A percentile compares a stretch with the other conserved stretches of the same genome.
phyloP scores from a whole-genome alignment of 2,797 vertebrate species.

The Sebastes taczanowskii region DNA sequence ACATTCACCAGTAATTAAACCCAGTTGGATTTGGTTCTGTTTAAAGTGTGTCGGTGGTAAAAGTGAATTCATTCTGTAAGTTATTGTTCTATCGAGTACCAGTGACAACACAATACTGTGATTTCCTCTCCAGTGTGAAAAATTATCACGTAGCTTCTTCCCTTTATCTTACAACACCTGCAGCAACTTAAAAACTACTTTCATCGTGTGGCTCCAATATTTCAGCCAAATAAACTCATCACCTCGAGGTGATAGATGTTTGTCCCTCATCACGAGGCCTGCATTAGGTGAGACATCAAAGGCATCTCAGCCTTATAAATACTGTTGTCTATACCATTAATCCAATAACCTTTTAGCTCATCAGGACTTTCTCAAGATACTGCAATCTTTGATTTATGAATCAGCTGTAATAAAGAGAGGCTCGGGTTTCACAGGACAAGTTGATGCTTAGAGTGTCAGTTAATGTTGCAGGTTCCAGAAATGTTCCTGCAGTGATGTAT shows the following conservation, averaged over 20 bases:
- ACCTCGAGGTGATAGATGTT: conserved; percentile 18
- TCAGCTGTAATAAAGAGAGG: conserved; percentile 28
- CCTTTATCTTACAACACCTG: conserved; percentile 26
- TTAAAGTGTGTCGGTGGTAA: not conserved
- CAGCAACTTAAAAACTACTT: conserved; percentile 18
- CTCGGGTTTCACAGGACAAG: conserved; percentile 42
- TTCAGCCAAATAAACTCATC: conserved; percentile 33
- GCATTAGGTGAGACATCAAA: conserved; percentile 42
- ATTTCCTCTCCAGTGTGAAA: not conserved
- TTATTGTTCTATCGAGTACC: not conserved
- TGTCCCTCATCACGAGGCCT: conserved; percentile 17
- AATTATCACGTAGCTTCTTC: not conserved
- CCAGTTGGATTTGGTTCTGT: not conserved
- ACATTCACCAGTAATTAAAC: not conserved
- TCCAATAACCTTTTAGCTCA: conserved; percentile 34
- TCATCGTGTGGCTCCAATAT: conserved; percentile 5
- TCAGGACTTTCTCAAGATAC: conserved; percentile 40
- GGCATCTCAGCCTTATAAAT: conserved; percentile 14
- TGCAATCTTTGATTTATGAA: conserved; percentile 34
- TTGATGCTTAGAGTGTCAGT: conserved; percentile 22
- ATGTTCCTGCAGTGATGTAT: conserved; percentile 39
- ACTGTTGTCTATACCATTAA: conserved; percentile 10
- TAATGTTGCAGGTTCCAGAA: conserved; percentile 36
- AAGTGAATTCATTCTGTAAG: not conserved
- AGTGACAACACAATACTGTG: not conserved